Evolutionary conservation across 2,797 vertebrate species (phyloP).

Genomic region (Sphenodon punctatus): DNA sequence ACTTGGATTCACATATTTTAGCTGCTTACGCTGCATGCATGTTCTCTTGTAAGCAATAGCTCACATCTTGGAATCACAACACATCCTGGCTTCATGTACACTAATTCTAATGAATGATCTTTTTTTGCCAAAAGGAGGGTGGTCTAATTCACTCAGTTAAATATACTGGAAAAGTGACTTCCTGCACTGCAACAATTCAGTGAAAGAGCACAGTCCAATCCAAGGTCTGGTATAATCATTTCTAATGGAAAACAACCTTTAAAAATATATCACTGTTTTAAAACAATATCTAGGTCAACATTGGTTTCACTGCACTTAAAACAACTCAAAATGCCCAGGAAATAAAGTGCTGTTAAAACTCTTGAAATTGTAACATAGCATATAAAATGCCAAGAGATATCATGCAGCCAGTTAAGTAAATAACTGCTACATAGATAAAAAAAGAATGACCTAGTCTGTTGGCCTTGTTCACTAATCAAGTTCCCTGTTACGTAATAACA

Average conservation of each 20-base stretch:
- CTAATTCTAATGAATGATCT: not conserved
- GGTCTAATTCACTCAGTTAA: not conserved
- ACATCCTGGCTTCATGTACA: not conserved
- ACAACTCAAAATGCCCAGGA: not conserved
- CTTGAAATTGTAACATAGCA: not conserved
- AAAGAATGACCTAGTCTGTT: constrained; percentile 13
- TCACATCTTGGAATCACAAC: not conserved
- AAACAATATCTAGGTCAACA: not conserved
- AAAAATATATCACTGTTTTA: not conserved
- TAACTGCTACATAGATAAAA: constrained; percentile 19
- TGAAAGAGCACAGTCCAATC: not conserved
- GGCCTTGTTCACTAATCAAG: not conserved
- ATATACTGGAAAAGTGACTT: not conserved
- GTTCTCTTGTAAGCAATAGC: not conserved
- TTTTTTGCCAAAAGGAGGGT: not conserved
- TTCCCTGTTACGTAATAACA: not conserved
- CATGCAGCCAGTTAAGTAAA: constrained; percentile 3
- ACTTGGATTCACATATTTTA: not conserved
- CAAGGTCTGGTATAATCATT: not conserved
- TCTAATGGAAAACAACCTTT: not conserved
- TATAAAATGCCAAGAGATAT: not conserved
- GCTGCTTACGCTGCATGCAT: not conserved
- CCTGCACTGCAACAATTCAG: not conserved
- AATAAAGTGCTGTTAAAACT: not conserved
- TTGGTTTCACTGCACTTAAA: not conserved